Percentiles rank a stretch among this genome's conserved stretches.
phyloP scores from a whole-genome alignment of 2,888 invertebrate species.

The Dysmachus trigonus region DNA sequence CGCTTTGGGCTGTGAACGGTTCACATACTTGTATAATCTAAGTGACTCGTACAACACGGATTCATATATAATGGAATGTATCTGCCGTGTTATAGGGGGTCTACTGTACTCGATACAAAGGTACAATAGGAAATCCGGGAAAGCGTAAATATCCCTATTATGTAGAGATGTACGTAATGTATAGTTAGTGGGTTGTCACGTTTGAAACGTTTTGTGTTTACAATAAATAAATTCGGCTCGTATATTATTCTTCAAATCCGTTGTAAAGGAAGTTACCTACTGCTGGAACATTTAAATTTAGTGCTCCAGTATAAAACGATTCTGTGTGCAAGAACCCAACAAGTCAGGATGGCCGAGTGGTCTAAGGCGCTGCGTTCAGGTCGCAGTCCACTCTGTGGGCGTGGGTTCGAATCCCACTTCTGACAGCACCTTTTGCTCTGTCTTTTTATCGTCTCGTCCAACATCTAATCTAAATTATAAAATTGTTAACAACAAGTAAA shows the following conservation, averaged over 20 bases:
- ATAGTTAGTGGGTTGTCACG: too few relatives aligned
- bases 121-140: too few relatives aligned
- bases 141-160: too few relatives aligned
- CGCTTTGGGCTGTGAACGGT: too few relatives aligned
- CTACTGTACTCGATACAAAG: too few relatives aligned
- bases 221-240: neutral
- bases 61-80: too few relatives aligned
- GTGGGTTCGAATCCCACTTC: slow-evolving; percentile 45
- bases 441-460: neutral
- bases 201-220: too few relatives aligned
- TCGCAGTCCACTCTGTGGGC: slow-evolving; percentile 46
- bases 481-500: neutral
- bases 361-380: slow-evolving; percentile 49
- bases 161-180: too few relatives aligned
- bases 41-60: too few relatives aligned
- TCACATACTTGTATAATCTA: too few relatives aligned
- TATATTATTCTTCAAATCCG: neutral
- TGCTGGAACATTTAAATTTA: neutral
- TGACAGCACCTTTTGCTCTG: neutral
- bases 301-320: neutral
- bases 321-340: neutral
- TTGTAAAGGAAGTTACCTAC: neutral
- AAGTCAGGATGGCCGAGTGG: slow-evolving; percentile 47
- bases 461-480: neutral
- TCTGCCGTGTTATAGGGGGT: too few relatives aligned